Conservation (phyloP, 2,888 invertebrate species). For the Smittia sp. region DNA sequence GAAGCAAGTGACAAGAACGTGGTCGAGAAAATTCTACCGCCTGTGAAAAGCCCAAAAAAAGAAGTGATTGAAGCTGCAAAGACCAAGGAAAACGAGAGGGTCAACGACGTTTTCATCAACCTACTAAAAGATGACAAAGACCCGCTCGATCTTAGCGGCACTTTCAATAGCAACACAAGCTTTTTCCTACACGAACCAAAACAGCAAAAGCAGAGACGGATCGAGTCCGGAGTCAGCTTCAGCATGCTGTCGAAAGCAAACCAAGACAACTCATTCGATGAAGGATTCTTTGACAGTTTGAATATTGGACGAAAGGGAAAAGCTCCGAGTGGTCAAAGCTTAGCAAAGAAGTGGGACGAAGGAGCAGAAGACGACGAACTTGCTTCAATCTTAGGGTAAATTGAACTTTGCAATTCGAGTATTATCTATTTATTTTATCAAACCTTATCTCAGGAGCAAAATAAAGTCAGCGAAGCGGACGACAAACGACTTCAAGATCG, state of each 20-base stretch:
- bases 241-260: conserved; percentile 44
- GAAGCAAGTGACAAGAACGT: neutral
- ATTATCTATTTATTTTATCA: conserved; percentile 35
- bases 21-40: neutral
- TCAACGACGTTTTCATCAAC: conserved; percentile 38
- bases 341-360: conserved; percentile 43
- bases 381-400: conserved; percentile 71
- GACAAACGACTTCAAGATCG: conserved; percentile 46
- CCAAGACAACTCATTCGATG: conserved; percentile 34
- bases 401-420: neutral
- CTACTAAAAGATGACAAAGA: conserved; percentile 39
- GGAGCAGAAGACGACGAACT: conserved; percentile 61
- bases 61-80: neutral
- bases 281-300: conserved; percentile 34
- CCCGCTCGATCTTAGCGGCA: conserved; percentile 30
- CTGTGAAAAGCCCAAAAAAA: neutral
- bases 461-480: conserved; percentile 51
- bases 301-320: neutral
- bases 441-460: conserved; percentile 49
- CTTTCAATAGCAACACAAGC: conserved; percentile 42
- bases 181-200: conserved; percentile 44
- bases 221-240: conserved; percentile 29
- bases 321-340: conserved; percentile 36
- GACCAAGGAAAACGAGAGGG: conserved; percentile 17
- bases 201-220: neutral